Evolutionary conservation across 1,140 invertebrate species (phyloP), one percentile per base, ranked within the genome.

Genomic region (Tetramorium alpestre): DNA sequence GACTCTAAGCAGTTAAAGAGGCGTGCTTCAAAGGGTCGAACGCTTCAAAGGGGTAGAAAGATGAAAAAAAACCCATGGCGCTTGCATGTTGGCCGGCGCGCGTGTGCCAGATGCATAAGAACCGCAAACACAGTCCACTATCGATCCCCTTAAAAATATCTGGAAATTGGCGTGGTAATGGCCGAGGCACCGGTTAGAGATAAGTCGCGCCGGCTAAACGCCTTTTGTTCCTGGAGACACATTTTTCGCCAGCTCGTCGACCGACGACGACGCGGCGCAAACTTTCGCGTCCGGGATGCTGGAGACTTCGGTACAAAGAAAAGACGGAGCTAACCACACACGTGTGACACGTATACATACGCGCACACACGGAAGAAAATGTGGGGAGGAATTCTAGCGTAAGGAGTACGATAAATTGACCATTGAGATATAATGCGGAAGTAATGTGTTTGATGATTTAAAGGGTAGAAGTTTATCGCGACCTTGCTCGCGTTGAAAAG

Each of bases 141-240:
- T 90, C 54, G 88, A 88, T 88, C 72, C 33, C 28, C 76, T 86
- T 77, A 82, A 90, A 90, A 81, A 88, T 90, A 87, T 87, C 72
- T 62, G 64, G 47, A 88, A 87, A 90, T 87, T 69, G 64, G 64
- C 54, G 33, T 49, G 78, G 76, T 88, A 89, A 88, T 89, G 76
- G 80, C 51, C 67, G 73, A 72, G 86, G 73, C 82, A 73, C 25
- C 25, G 84, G 84, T 80, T 49, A 69, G 22, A 86, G 76, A 80
- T 64, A 69, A 78, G 38, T 51, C 75, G 80, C 69, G 25, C 41
- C 33, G 13, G 13, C 18, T 77, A 73, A 60, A 84, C 28, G 69
- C n/a, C 67, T 62, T 49, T 60, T 56, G 41, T 49, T 73, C 60
- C 41, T 18, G 3, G 41, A 73, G 8, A 73, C 28, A 84, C 25